Conservation (phyloP, 2,888 invertebrate genomes). For the Drosophila meridiana region DNA sequence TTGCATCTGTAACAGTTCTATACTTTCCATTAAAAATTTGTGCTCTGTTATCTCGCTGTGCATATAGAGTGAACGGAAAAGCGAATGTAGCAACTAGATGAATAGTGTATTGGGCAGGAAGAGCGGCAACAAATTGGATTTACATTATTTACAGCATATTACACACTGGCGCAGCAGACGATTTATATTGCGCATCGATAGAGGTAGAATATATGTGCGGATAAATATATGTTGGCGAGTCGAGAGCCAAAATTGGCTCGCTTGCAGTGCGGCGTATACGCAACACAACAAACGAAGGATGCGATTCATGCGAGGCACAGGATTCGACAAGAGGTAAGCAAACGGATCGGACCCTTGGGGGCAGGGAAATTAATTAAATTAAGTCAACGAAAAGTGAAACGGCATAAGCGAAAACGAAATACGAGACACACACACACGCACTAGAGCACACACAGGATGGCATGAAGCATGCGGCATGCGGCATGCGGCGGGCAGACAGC, state of each 20-base stretch:
- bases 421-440: constrained; percentile 21
- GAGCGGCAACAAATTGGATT: constrained; percentile 67
- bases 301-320: constrained; percentile 22
- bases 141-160: constrained; percentile 79
- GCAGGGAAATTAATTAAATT: constrained; percentile 78
- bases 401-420: constrained; percentile 66
- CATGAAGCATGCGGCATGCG: not conserved
- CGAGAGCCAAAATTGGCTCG: constrained; percentile 24
- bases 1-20: not conserved
- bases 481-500: not conserved
- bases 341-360: constrained; percentile 71
- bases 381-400: constrained; percentile 80
- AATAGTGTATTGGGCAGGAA: constrained; percentile 37
- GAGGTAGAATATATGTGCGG: constrained; percentile 22
- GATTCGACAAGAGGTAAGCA: constrained; percentile 31
- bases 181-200: constrained; percentile 35
- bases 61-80: not conserved
- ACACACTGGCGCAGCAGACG: constrained; percentile 40
- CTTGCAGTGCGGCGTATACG: constrained; percentile 69
- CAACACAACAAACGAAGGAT: constrained; percentile 55
- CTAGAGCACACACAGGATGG: constrained; percentile 12
- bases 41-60: not conserved
- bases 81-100: not conserved
- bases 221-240: constrained; percentile 21
- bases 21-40: not conserved